Evolutionary conservation across 2,113 vertebrate genomes (phyloP), one percentile per base, ranked within the genome.

Genomic region (Abramis brama): DNA sequence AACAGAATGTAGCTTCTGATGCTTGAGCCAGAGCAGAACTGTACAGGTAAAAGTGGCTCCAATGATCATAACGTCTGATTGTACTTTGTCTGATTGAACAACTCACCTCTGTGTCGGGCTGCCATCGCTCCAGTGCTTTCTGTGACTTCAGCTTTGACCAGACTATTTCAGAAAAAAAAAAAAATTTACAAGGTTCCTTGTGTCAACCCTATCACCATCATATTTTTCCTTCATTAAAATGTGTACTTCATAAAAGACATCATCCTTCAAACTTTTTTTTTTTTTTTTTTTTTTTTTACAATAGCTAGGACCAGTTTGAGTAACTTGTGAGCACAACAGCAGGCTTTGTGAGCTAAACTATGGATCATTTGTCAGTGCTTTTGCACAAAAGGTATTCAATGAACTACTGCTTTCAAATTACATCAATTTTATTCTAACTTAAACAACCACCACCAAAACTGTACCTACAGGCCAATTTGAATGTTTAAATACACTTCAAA

Each of bases 111-210:
- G 98, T 99, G 91, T 99, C 98, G 0, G 98, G 98, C 93, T 99
- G 98, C 98, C 98, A 99, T 17, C 98, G 93, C 92, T 99, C 98
- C 0, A 94, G 96, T 0, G 98, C 97, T 91, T 99, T 99, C 94
- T 98, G 97, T 52, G 96, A 96, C 91, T 99, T 99, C 93, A 99
- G 94, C 90, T 99, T 99, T 1, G 97, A 96, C 98, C 98, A 99
- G 93, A 99, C 98, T 99, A 68, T 15, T 2, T 13, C 70, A 15
- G 59, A 75, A 33, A 84, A 79, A 33, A 33, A 33, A 33, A 33
- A 5, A 82, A 19, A 6, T n/a, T n/a, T 66, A 33, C 64, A 68
- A 70, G 8, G 19, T 33, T 33, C 30, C 30, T 60, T 60, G 9
- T 23, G 9, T 25, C 57, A n/a, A 60, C 23, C 57, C 3, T 21